Conservation (phyloP, 2,113 vertebrate species). For the Eptesicus fuscus region DNA sequence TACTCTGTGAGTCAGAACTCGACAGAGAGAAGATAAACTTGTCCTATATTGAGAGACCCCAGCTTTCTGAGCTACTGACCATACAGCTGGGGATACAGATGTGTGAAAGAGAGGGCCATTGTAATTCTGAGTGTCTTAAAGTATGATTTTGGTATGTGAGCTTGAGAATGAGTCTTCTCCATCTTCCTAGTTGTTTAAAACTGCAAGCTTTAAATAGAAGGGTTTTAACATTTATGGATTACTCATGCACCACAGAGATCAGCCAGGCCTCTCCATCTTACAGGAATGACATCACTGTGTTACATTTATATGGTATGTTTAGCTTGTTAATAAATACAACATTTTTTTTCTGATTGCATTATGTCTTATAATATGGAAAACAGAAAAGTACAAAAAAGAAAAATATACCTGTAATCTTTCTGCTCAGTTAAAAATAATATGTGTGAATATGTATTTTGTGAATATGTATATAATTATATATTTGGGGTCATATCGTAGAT, state of each 20-base stretch:
- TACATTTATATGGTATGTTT: not conserved
- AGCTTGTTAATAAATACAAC: not conserved
- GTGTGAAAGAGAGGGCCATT: not conserved
- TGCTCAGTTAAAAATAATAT: not conserved
- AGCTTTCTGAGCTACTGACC: not conserved
- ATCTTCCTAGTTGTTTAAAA: constrained; percentile 38
- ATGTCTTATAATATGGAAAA: constrained; percentile 35
- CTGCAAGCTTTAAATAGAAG: not conserved
- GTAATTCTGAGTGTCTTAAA: not conserved
- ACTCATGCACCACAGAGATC: not conserved
- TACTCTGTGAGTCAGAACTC: not conserved
- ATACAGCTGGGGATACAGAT: not conserved
- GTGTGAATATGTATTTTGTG: not conserved
- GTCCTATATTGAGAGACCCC: not conserved
- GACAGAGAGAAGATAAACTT: not conserved
- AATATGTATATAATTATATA: not conserved
- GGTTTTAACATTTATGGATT: not conserved
- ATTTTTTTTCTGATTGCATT: not conserved
- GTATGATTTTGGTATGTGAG: not conserved
- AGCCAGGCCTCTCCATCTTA: not conserved
- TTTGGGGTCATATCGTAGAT: not conserved
- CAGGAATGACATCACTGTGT: not conserved
- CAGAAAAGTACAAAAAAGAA: not conserved
- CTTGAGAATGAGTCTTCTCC: not conserved
- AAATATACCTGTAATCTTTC: not conserved